Evolutionary conservation across 1,140 invertebrate genomes (phyloP).

Genomic region (Drosophila nigrodunni): DNA sequence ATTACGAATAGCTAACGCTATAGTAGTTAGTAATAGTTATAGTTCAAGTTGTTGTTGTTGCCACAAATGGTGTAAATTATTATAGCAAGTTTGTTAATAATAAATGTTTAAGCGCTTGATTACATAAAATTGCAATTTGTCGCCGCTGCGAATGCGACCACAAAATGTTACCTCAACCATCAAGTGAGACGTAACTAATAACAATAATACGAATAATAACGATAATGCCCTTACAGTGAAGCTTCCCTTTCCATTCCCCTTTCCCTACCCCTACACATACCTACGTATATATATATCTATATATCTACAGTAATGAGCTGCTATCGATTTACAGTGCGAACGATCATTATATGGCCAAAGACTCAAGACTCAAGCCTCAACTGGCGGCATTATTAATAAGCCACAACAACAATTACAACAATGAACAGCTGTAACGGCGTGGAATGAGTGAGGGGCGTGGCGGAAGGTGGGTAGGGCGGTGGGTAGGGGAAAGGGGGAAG

Average conservation of each 20-base stretch:
- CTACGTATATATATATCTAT: too few relatives aligned
- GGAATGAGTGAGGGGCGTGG: neutral
- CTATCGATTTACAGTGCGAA: slow-evolving; percentile 49
- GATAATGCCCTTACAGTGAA: slow-evolving; percentile 10
- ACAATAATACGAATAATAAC: slow-evolving; percentile 37
- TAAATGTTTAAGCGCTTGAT: slow-evolving; percentile 60
- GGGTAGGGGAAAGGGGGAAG: neutral
- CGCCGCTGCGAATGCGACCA: slow-evolving; percentile 36
- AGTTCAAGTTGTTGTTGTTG: slow-evolving; percentile 1
- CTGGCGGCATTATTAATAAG: slow-evolving; percentile 54
- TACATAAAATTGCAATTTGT: slow-evolving; percentile 60
- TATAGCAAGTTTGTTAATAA: slow-evolving; percentile 56
- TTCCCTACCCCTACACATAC: neutral
- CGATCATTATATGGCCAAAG: slow-evolving; percentile 28
- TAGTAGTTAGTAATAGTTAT: neutral
- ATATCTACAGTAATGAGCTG: slow-evolving; percentile 40
- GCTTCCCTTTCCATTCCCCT: too few relatives aligned
- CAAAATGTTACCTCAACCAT: slow-evolving; percentile 44
- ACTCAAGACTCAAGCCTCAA: neutral
- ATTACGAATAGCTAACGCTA: slow-evolving; percentile 18
- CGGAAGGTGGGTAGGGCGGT: too few relatives aligned
- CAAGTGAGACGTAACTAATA: slow-evolving; percentile 55
- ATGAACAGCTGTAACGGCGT: slow-evolving; percentile 30
- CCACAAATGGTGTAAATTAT: slow-evolving; percentile 50
- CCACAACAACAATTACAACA: slow-evolving; percentile 54